Evolutionary conservation across 2,113 vertebrate species (phyloP).

Genomic region (Cynopterus brachyotis): DNA sequence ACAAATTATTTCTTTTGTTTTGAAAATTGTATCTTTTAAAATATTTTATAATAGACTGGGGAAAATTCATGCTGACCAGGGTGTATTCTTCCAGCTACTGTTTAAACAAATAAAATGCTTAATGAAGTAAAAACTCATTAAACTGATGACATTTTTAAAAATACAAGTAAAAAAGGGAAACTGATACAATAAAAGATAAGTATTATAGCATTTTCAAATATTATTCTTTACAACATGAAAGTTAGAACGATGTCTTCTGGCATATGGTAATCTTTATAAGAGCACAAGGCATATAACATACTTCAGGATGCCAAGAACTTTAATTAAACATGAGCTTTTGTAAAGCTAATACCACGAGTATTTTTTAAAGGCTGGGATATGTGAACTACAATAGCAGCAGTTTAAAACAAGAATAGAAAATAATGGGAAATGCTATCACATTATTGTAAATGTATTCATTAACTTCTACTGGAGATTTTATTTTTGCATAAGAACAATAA

Average conservation of each 20-base stretch:
- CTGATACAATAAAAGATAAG: not conserved
- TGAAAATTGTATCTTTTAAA: not conserved
- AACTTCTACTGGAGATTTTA: not conserved
- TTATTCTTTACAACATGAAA: not conserved
- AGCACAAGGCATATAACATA: rapidly evolving
- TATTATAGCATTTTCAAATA: not conserved
- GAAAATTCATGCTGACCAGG: not conserved
- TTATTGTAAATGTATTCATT: not conserved
- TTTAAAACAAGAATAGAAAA: not conserved
- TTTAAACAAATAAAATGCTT: not conserved
- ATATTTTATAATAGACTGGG: not conserved
- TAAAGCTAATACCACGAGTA: not conserved
- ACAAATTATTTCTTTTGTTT: not conserved
- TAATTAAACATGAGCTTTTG: not conserved
- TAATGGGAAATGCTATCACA: not conserved
- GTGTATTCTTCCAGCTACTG: not conserved
- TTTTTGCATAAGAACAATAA: not conserved
- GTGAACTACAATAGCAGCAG: not conserved
- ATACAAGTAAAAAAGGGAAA: not conserved
- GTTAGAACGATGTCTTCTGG: not conserved
- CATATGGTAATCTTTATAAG: not conserved
- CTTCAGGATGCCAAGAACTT: not conserved
- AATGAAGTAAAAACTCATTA: not conserved
- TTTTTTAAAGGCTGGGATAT: not conserved
- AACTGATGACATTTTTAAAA: not conserved